Evolutionary conservation across 2,113 vertebrate species (phyloP).

Genomic region (Hiodon tergisus): DNA sequence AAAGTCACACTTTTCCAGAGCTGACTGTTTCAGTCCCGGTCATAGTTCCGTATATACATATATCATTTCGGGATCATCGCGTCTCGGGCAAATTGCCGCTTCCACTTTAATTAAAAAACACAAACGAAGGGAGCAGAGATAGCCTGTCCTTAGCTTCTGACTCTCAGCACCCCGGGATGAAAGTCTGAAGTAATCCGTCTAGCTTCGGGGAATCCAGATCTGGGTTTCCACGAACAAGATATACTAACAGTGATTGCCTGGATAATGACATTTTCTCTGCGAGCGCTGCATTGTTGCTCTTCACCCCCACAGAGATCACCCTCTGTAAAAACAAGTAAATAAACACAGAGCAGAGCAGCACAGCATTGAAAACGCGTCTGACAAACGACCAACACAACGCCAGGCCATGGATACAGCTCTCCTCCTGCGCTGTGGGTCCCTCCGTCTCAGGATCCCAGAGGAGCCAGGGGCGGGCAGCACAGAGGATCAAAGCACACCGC

Average conservation of each 20-base stretch:
- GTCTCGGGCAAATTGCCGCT: too few relatives aligned
- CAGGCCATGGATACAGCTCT: neutral
- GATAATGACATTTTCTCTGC: neutral
- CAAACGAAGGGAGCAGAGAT: constrained; percentile 3
- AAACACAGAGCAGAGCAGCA: neutral
- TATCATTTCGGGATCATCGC: neutral
- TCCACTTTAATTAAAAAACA: too few relatives aligned
- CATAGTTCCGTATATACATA: too few relatives aligned
- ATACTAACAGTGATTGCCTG: neutral
- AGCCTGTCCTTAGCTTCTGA: neutral
- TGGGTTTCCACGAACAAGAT: neutral
- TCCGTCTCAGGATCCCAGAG: neutral
- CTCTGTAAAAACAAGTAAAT: too few relatives aligned
- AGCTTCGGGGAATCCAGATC: neutral
- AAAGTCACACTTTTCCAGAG: too few relatives aligned
- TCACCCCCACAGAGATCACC: neutral
- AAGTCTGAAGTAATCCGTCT: constrained; percentile 1
- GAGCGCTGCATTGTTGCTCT: neutral
- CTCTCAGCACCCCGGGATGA: neutral
- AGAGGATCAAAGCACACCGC: too few relatives aligned
- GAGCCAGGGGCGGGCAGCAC: too few relatives aligned
- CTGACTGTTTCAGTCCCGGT: too few relatives aligned
- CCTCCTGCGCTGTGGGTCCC: neutral
- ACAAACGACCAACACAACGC: neutral
- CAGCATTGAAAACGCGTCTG: neutral